phyloP scores from a whole-genome alignment of 2,113 vertebrate genomes.

The Menidia beryllina region DNA sequence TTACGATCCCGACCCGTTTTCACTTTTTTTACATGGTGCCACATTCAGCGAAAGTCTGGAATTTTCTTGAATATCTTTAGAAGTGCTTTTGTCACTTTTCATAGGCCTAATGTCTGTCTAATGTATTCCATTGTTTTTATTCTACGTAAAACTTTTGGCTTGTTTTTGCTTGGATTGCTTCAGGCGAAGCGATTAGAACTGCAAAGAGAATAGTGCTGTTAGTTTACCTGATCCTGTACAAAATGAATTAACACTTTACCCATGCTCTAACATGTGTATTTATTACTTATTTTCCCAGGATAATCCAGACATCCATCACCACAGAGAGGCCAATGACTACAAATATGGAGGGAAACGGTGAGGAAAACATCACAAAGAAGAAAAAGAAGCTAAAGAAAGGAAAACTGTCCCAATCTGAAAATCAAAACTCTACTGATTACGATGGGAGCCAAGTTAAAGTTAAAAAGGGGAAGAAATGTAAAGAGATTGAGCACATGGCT shows the following conservation, averaged over 20 bases:
- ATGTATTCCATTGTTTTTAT: neutral
- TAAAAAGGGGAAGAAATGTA: slow-evolving; percentile 45
- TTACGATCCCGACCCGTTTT: too few species aligned
- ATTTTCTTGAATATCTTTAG: too few species aligned
- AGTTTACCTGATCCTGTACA: neutral
- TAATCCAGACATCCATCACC: slow-evolving; percentile 5
- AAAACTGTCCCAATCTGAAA: neutral
- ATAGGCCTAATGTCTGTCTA: too few species aligned
- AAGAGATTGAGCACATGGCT: neutral
- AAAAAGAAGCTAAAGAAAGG: slow-evolving; percentile 58
- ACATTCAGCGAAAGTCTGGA: too few species aligned
- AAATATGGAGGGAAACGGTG: slow-evolving; percentile 21
- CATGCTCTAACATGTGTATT: too few species aligned
- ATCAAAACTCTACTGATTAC: neutral
- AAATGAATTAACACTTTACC: too few species aligned
- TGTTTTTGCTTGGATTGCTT: slow-evolving; percentile 1
- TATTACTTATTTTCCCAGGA: slow-evolving; percentile 23
- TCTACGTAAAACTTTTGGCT: neutral
- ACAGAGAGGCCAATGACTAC: neutral
- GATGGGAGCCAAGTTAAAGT: neutral
- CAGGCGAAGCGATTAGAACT: slow-evolving; percentile 41
- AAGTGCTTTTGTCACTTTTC: too few species aligned
- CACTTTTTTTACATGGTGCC: too few species aligned
- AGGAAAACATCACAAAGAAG: slow-evolving; percentile 44
- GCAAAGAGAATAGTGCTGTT: slow-evolving; percentile 42